Conservation (phyloP, 2,888 invertebrate genomes). For the Atrina japonica region DNA sequence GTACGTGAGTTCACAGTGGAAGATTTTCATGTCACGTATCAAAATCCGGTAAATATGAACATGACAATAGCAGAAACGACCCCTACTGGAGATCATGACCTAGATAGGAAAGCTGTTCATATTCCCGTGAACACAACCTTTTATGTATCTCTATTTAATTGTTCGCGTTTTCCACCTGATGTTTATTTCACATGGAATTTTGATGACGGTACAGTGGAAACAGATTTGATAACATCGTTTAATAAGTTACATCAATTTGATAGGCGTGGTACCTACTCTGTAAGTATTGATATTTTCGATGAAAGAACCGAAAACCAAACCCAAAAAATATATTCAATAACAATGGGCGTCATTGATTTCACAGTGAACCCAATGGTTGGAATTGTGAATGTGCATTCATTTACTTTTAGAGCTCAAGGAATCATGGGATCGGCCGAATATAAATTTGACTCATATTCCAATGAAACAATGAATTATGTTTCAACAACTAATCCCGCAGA, state of each 20-base stretch:
- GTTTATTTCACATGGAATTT: slow-evolving; percentile 32
- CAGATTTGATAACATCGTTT: not conserved
- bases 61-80: slow-evolving; percentile 7
- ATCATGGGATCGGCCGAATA: slow-evolving; percentile 11
- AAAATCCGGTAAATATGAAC: slow-evolving; percentile 19
- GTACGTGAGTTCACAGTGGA: slow-evolving; percentile 9
- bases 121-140: slow-evolving; percentile 9
- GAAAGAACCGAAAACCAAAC: not conserved
- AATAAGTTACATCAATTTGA: slow-evolving; percentile 8
- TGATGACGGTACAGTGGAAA: slow-evolving; percentile 1
- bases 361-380: slow-evolving; percentile 13
- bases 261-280: slow-evolving; percentile 5
- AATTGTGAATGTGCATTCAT: not conserved
- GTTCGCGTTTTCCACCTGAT: slow-evolving; percentile 20
- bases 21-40: slow-evolving; percentile 8
- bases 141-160: slow-evolving; percentile 11
- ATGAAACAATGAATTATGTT: not conserved
- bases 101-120: slow-evolving; percentile 1
- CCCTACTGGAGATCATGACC: not conserved
- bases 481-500: not conserved
- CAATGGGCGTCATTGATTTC: slow-evolving; percentile 29
- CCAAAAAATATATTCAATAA: not conserved
- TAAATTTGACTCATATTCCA: slow-evolving; percentile 12
- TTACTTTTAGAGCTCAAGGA: slow-evolving; percentile 22
- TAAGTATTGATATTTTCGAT: not conserved